Base-by-base conservation (phyloP, 2,888 invertebrate genomes). In the Latheticus oryzae region DNA sequence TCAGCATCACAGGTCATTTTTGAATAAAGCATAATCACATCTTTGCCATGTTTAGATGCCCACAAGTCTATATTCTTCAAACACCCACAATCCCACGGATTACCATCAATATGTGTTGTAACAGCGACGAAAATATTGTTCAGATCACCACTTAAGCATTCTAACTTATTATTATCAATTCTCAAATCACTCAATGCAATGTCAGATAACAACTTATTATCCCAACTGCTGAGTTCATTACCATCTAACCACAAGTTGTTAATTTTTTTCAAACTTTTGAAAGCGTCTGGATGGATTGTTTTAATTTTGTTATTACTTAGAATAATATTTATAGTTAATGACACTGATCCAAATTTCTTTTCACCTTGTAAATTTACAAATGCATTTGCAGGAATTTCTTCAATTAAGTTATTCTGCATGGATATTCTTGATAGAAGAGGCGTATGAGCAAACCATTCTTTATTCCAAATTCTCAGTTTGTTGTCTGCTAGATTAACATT, bases 181-280 rank as follows among this genome's bases (percentile, higher is more conserved):
- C 69, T 51, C 40, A 73, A 59, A 52, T 68, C 68, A 11, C 60
- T 58, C 4, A 72, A 55, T 3, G 62, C 28, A 1, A 68, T 55
- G 2, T 57, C 52, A 3, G 63, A 37, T n/a, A 71, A 57, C 3
- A 68, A 45, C 38, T 65, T 58, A 11, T 57, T 63, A 3, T 57
- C 42, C 38, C 69, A 66, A 5, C 47, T 47, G 8, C 63, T 58
- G 21, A 73, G 35, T 23, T 58, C 37, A 32, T 73, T 73, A 30
- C 70, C 55, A 48, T 72, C 71, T 32, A 73, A 47, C 71, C 71
- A 72, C 30, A 73, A 58, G 45, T 71, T 65, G 23, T 71, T 69
- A 8, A 73, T 62, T 45, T 61, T 61, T n/a, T 55, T 43, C 7
- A 73, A 16, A 13, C 64, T 67, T n/a, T 57, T 50, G 23, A 72